Evolutionary conservation across 2,113 vertebrate species (phyloP), one percentile per base, ranked within the genome.

Genomic region (Taurulus bubalis): DNA sequence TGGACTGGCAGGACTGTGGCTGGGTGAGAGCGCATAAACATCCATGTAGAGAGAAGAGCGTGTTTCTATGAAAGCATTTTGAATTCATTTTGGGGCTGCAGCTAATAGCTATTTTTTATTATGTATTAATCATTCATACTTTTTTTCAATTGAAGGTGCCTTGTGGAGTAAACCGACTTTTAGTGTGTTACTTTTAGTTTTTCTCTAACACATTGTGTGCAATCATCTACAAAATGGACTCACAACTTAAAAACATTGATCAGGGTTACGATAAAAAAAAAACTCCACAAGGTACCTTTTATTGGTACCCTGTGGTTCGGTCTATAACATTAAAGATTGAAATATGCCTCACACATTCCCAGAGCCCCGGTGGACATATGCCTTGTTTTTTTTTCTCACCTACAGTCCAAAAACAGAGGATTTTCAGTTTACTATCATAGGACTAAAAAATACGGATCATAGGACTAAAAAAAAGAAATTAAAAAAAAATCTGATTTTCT

Each of bases 1-100:
- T 18, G 98, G 98, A n/a, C 95, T 99, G 83, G 98, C 98, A 0
- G 96, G 97, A 42, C 95, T 99, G 71, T 99, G 98, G 97, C 93
- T 99, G 72, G 98, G 98, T 99, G 95, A 63, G 96, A 66, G n/a
- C 28, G 36, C 56, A 60, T 2, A 9, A 7, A 47, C 26, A 20
- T 30, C 24, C 0, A 0, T 15, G 7, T 45, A 66, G n/a, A 32
- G 30, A 40, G 4, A 70, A 75, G 20, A 59, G 16, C 14, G 30
- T 8, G 12, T 58, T 40, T 66, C 3, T 42, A 40, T 9, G 2
- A 60, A n/a, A 62, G n/a, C n/a, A 4, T 51, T 34, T 26, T 20
- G 1, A 32, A 34, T 53, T 51, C 0, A 56, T 49, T 58, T 28
- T 28, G 30, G 4, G 36, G 20, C 26, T 64, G 14, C 16, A 55